Evolutionary conservation across 2,888 invertebrate genomes (phyloP), one percentile per base, ranked within the genome.

Genomic region (Drosophila bunnanda): DNA sequence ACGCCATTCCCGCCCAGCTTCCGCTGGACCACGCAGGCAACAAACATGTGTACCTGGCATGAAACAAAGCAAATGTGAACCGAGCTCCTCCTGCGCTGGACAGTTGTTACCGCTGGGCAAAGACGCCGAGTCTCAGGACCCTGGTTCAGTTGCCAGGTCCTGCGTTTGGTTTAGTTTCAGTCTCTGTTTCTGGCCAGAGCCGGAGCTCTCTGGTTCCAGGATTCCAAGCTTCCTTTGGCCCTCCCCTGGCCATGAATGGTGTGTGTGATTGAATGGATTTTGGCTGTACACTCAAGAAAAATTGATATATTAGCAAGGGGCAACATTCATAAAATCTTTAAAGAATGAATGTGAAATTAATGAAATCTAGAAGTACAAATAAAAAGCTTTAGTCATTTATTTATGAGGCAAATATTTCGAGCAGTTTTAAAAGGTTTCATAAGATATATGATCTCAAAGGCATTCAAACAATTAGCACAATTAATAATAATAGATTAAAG

Each of bases 91-190:
- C 84, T 85, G 85, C 74, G 56, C 62, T 67, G 85, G 85, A 85
- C 85, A 85, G 76, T 85, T 89, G 80, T 80, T 88, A 85, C 89
- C 86, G 88, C 80, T 82, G 88, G 89, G 88, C 84, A 88, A 88
- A 80, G 82, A 76, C 75, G 76, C 64, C 56, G 77, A 54, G 54
- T 44, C 30, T 38, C 64, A 46, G 44, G 22, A 25, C 20, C 77
- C 58, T 61, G 56, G 79, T 54, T 56, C 53, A 20, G 60, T 22
- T 54, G 32, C 32, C 36, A 56, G 74, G 43, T 20, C 20, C 44
- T 30, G 38, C 34, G 57, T 43, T 30, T 55, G 61, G 59, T 32
- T 69, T 34, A 62, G 65, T 60, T 61, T 73, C 48, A 28, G 59
- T 59, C 59, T 69, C 46, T 36, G 34, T 28, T 62, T 25, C 28